These are phyloP conservation scores for Aplysina aerophoba DNA, from an alignment of 37 sponge, comb jelly and placozoan genomes.

Conservation along the genomic window DNA sequence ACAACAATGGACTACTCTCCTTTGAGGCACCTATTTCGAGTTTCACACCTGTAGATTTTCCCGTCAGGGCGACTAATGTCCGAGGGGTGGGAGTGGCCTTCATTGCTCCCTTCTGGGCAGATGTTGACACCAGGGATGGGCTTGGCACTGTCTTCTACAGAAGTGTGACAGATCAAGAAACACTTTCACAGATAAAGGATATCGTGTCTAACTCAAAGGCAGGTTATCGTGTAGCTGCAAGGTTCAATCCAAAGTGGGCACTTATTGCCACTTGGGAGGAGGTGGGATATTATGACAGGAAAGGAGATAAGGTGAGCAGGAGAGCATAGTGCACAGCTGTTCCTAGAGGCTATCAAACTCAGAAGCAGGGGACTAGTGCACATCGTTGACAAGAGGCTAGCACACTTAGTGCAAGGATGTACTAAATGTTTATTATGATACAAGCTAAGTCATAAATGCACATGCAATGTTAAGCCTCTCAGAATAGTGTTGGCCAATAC, in stretches of 20 bases:
- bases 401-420: too few relatives aligned
- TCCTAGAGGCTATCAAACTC: too few relatives aligned
- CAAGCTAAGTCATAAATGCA: too few relatives aligned
- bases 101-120: slow-evolving; percentile 32
- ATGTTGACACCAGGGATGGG: slow-evolving; percentile 15
- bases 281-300: slow-evolving; percentile 12
- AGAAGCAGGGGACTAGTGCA: too few relatives aligned
- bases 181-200: neutral
- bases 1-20: slow-evolving; percentile 34
- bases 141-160: slow-evolving; percentile 5
- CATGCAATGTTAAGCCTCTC: too few relatives aligned
- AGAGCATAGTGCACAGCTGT: too few relatives aligned
- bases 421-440: too few relatives aligned
- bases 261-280: slow-evolving; percentile 26
- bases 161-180: neutral
- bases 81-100: slow-evolving; percentile 29
- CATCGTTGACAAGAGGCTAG: too few relatives aligned
- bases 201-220: neutral
- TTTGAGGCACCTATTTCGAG: slow-evolving; percentile 9
- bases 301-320: slow-evolving; percentile 9
- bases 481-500: too few relatives aligned
- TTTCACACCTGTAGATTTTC: slow-evolving; percentile 3
- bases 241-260: slow-evolving; percentile 26
- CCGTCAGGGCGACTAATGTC: neutral
- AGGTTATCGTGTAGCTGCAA: neutral